These are phyloP conservation scores for Euphonia xanthogaster DNA, from an alignment of 2,797 vertebrate genomes.

Conservation along the genomic window DNA sequence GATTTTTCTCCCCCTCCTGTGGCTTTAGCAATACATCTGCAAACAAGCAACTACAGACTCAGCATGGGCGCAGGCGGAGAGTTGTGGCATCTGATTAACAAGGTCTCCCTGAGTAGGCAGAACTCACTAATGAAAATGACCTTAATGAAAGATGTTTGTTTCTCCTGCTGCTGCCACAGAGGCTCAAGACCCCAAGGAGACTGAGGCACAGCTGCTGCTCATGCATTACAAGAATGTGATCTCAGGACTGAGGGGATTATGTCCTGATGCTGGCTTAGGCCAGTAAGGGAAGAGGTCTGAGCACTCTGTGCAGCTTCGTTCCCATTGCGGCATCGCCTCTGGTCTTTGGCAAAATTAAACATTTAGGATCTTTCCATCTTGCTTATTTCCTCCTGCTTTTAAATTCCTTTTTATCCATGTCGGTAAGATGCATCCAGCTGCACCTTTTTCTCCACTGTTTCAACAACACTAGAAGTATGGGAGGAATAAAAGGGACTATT, in stretches of 20 bases:
- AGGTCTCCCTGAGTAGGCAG: conserved; percentile 8
- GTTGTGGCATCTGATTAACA: background rate
- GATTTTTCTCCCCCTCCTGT: accelerated
- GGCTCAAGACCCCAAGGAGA: conserved; percentile 1
- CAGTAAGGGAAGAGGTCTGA: background rate
- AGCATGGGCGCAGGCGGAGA: background rate
- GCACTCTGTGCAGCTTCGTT: background rate
- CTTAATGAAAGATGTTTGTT: conserved; percentile 37
- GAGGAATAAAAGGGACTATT: conserved; percentile 33
- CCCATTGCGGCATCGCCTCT: background rate
- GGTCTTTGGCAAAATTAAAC: background rate
- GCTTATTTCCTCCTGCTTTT: background rate
- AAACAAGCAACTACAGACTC: background rate
- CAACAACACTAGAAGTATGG: background rate
- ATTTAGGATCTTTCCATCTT: conserved; percentile 5
- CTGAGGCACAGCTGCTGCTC: background rate
- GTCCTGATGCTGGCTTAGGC: background rate
- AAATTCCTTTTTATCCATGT: background rate
- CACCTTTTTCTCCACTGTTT: background rate
- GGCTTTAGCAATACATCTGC: background rate
- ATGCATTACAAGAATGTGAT: background rate
- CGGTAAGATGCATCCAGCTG: background rate
- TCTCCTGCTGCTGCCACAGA: background rate
- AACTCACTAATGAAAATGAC: conserved; percentile 26
- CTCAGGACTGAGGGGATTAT: background rate